These are phyloP conservation scores for Sebastolobus alascanus DNA, from an alignment of 2,797 vertebrate species.

Conservation along the genomic window DNA sequence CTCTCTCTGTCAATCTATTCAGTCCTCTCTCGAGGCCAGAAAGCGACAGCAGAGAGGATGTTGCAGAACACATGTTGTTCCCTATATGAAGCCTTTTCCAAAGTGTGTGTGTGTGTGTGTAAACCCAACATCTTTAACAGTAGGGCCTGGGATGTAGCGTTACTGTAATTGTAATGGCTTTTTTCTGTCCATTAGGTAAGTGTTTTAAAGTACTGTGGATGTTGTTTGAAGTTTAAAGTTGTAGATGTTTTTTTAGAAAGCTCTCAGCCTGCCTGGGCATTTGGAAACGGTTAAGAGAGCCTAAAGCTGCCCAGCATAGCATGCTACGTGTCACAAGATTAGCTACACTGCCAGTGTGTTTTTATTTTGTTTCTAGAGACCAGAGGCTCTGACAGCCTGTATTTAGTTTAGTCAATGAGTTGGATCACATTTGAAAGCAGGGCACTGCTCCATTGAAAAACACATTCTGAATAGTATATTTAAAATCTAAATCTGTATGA, in stretches of 20 bases:
- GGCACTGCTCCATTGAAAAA: constrained; percentile 3
- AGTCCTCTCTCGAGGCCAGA: constrained; percentile 67
- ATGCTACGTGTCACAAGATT: constrained; percentile 79
- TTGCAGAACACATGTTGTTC: constrained; percentile 62
- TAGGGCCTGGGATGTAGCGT: constrained; percentile 15
- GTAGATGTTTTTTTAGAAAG: constrained; percentile 13
- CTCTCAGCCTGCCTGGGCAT: constrained; percentile 14
- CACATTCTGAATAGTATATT: background rate
- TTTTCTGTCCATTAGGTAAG: constrained; percentile 20
- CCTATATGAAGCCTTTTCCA: constrained; percentile 38
- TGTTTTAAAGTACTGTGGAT: constrained; percentile 19
- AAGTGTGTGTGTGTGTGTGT: constrained; percentile 6
- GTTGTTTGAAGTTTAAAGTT: constrained; percentile 12
- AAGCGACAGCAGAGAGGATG: constrained; percentile 71
- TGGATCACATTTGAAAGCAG: constrained; percentile 43
- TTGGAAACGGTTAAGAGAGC: constrained; percentile 62
- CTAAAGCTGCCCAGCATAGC: constrained; percentile 70
- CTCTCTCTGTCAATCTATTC: constrained; percentile 36
- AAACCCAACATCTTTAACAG: background rate
- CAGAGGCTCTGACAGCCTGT: constrained; percentile 63
- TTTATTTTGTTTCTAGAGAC: constrained; percentile 75
- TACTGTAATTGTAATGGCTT: constrained; percentile 21
- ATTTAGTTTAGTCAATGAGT: constrained; percentile 54
- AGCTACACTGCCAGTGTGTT: constrained; percentile 62
- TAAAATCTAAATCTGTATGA: background rate